Evolutionary conservation across 2,888 invertebrate genomes (phyloP), one percentile per base, ranked within the genome.

Genomic region (Ormyrus pomaceus): DNA sequence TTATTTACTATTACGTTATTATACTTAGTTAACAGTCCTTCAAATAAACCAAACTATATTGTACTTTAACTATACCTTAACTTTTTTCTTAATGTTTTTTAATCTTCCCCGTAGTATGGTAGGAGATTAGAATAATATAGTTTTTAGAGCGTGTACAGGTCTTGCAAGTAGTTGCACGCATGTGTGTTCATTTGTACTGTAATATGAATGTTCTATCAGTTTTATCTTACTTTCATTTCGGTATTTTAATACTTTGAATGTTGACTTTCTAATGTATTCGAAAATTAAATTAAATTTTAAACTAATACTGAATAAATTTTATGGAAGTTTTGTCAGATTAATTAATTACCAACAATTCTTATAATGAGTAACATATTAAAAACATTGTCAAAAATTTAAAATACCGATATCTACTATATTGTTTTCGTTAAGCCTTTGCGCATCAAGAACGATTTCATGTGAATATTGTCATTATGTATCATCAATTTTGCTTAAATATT

Each of bases 131-230:
- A 75, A 5, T 70, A 70, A 61, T 55, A 53, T 34, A 72, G 61
- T 55, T 9, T 53, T 74, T 70, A 80, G 65, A 76, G 11, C 58
- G 48, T 71, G 55, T 68, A 55, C 19, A 78, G 19, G 19, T 66
- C 8, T 72, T 75, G 65, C 50, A 46, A 80, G 45, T 71, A 66
- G 4, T 68, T 34, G 70, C 74, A 69, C 59, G 79, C 74, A 58
- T 50, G 53, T 62, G 34, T 34, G 9, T 68, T 19, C 55, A 70
- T 77, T 11, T 53, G 56, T 59, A 34, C 34, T 34, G 34, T 34
- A 34, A 4, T 34, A 3, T 34, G 34, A 2, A 4, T 34, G 34
- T 34, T 34, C 34, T 34, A 34, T 34, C 34, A 34, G 4, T 34
- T 34, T 34, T 34, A 34, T 34, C 34, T 34, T 34, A 34, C 34